Evolutionary conservation across 2,113 vertebrate species (phyloP), one percentile per base, ranked within the genome.

Genomic region (Pluvialis apricaria): DNA sequence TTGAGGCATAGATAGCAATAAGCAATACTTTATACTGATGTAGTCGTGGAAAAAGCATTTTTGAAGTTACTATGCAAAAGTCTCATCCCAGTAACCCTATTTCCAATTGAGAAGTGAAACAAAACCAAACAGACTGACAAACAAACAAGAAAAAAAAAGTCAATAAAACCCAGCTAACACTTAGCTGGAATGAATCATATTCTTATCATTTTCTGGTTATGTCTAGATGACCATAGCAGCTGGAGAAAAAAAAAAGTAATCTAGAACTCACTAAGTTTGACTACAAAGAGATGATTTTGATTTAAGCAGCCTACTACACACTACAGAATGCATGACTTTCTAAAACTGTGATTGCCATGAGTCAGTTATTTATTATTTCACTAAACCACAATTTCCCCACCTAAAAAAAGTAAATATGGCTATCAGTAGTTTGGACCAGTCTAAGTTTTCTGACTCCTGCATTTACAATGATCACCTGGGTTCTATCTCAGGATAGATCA

Each of bases 1-100:
- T 0, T n/a, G 25, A 76, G 8, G 15, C 32, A 51, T 1, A 45
- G 15, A 38, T 29, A 77, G 2, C 8, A 22, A 28, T 13, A 45
- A 32, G 22, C 21, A 73, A 61, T 31, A 36, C 6, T 73, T 69
- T 6, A 17, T 42, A 51, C 9, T 51, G 22, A 62, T 21, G 4
- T 9, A 89, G 40, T 52, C 17, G n/a, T 6, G 21, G 45, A 69
- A 83, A 84, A 88, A 36, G 52, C 7, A 13, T 47, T 34, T 78
- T 54, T 90, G 36, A 90, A 85, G 14, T 7, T 40, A 2, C 57
- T 40, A 45, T 22, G 29, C 21, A 90, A 13, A 78, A 90, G 24
- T 34, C 34, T 71, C 2, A 2, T 44, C 20, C 8, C 9, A 36
- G 38, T 13, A 7, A 42, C 45, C 47, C n/a, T 38, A 34, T 10